These are phyloP conservation scores for Cataglyphis hispanica DNA, from an alignment of 1,140 invertebrate species.

Conservation along the genomic window DNA sequence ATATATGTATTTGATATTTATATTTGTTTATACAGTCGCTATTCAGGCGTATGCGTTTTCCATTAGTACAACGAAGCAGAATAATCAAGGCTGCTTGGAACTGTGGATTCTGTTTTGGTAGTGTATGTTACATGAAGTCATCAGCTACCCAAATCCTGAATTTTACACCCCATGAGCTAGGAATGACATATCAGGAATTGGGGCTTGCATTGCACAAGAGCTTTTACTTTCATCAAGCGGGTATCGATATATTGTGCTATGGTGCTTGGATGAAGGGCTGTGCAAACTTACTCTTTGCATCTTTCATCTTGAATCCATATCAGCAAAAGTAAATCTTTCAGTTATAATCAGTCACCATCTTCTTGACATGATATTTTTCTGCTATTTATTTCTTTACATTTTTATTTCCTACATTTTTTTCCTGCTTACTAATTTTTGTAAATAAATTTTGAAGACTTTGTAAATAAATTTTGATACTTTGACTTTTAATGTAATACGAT, in stretches of 20 bases:
- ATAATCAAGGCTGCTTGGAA: constrained; percentile 77
- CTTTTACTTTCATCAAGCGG: constrained; percentile 78
- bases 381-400: constrained; percentile 20
- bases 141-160: constrained; percentile 47
- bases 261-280: constrained; percentile 77
- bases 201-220: constrained; percentile 74
- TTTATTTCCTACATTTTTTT: background rate
- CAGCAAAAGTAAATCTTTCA: constrained; percentile 75
- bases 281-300: constrained; percentile 77
- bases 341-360: background rate
- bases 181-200: constrained; percentile 60
- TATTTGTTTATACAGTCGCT: constrained; percentile 68
- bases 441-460: background rate
- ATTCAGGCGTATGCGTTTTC: constrained; percentile 75
- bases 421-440: background rate
- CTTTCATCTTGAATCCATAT: constrained; percentile 76
- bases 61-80: constrained; percentile 71
- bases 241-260: constrained; percentile 73
- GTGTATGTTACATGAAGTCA: constrained; percentile 75
- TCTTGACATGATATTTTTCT: background rate
- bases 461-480: background rate
- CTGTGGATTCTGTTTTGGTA: constrained; percentile 76
- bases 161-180: constrained; percentile 47
- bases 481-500: constrained; percentile 1
- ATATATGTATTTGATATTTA: constrained; percentile 37